These are phyloP conservation scores for Euzetes globulus DNA, from an alignment of 2,888 invertebrate genomes.

Conservation along the genomic window DNA sequence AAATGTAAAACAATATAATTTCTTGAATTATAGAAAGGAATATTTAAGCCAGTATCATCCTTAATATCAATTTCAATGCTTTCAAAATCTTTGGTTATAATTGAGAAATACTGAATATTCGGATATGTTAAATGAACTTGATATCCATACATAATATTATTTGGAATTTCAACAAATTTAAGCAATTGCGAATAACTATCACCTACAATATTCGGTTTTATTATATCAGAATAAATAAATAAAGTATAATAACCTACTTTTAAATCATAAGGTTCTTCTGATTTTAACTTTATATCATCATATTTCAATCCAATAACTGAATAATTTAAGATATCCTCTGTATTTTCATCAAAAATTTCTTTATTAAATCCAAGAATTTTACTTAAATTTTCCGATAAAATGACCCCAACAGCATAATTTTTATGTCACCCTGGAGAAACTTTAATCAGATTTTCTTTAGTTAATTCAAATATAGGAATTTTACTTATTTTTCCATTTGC, in stretches of 20 bases:
- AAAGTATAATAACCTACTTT: background rate
- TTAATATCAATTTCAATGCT: background rate
- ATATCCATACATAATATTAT: background rate
- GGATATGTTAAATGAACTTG: background rate
- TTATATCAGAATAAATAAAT: slow-evolving; percentile 10
- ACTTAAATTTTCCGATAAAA: background rate
- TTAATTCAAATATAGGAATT: too few relatives aligned
- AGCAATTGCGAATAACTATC: background rate
- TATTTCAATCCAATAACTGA: background rate
- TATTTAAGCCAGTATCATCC: background rate
- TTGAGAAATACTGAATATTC: background rate
- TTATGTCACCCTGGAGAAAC: too few relatives aligned
- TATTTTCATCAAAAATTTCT: background rate
- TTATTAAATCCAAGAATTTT: background rate
- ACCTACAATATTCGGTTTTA: background rate
- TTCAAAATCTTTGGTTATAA: background rate
- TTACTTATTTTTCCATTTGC: too few relatives aligned
- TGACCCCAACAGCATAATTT: too few relatives aligned
- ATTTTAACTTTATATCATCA: background rate
- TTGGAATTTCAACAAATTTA: background rate
- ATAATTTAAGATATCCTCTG: background rate
- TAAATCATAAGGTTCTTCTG: background rate
- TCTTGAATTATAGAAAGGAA: background rate
- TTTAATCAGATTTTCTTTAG: background rate
- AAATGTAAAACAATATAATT: background rate